phyloP scores from a whole-genome alignment of 2,797 vertebrate genomes.

The Pelochelys cantorii region DNA sequence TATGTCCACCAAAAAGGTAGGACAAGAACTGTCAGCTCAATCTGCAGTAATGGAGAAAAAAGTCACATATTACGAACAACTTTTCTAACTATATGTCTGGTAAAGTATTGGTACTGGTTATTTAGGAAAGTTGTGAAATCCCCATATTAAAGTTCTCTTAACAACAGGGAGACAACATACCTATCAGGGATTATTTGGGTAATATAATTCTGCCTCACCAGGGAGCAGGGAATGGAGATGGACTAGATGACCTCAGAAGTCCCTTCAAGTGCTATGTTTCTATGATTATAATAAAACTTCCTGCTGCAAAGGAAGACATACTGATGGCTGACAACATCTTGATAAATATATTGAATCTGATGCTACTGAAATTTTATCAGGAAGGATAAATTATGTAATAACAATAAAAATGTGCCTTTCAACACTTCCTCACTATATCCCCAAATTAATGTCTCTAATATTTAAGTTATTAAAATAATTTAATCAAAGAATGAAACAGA shows the following conservation, averaged over 20 bases:
- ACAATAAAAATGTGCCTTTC: background rate
- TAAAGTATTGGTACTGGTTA: background rate
- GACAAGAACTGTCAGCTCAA: background rate
- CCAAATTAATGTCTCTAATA: constrained; percentile 9
- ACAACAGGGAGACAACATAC: too few relatives aligned
- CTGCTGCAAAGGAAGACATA: background rate
- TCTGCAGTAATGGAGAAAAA: background rate
- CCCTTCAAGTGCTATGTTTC: background rate
- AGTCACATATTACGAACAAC: background rate
- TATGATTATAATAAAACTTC: background rate
- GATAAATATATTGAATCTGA: background rate
- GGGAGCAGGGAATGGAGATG: too few relatives aligned
- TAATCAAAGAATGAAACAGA: background rate
- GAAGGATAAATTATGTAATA: background rate
- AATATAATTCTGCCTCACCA: background rate
- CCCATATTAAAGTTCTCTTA: too few relatives aligned
- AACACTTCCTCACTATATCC: background rate
- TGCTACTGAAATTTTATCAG: background rate
- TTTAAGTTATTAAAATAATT: constrained; percentile 3
- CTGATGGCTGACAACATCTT: background rate
- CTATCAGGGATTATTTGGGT: background rate
- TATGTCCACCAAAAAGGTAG: background rate
- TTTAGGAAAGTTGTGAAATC: background rate
- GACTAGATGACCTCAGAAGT: background rate
- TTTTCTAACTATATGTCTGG: background rate